phyloP scores from a whole-genome alignment of 2,888 invertebrate species.

The Drosophila diplacantha region DNA sequence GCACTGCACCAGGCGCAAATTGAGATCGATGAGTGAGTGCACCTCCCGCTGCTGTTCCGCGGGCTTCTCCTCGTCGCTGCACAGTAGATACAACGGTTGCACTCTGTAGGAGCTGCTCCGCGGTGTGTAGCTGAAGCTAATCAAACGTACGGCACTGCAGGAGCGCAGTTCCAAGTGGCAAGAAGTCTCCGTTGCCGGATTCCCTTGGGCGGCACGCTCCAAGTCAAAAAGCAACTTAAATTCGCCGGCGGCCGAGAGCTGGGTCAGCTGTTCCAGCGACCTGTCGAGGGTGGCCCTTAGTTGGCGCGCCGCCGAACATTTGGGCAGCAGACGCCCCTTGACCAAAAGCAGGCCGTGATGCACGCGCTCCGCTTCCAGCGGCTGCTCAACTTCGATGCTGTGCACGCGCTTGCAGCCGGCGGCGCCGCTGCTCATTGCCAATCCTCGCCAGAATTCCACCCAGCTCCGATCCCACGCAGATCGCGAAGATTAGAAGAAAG shows the following conservation, averaged over 20 bases:
- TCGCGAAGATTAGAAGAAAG: not conserved
- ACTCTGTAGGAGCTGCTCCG: slow-evolving; percentile 56
- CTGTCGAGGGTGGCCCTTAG: slow-evolving; percentile 49
- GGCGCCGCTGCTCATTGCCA: slow-evolving; percentile 59
- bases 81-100: slow-evolving; percentile 89
- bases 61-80: slow-evolving; percentile 80
- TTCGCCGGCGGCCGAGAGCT: slow-evolving; percentile 58
- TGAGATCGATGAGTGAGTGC: slow-evolving; percentile 83
- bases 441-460: slow-evolving; percentile 11
- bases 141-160: slow-evolving; percentile 51
- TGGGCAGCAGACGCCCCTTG: slow-evolving; percentile 69
- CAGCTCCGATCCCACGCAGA: not conserved
- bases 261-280: slow-evolving; percentile 43
- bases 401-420: slow-evolving; percentile 56
- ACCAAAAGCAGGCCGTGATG: slow-evolving; percentile 72
- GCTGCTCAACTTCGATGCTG: slow-evolving; percentile 64
- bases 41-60: slow-evolving; percentile 77
- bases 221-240: slow-evolving; percentile 75
- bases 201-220: not conserved
- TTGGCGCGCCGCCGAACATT: slow-evolving; percentile 55
- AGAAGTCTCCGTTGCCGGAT: not conserved
- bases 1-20: slow-evolving; percentile 89
- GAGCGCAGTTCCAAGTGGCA: slow-evolving; percentile 48
- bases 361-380: slow-evolving; percentile 66
- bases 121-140: slow-evolving; percentile 52